Conservation (phyloP, 64 coral and sea anemone species). For the Porites lutea region DNA sequence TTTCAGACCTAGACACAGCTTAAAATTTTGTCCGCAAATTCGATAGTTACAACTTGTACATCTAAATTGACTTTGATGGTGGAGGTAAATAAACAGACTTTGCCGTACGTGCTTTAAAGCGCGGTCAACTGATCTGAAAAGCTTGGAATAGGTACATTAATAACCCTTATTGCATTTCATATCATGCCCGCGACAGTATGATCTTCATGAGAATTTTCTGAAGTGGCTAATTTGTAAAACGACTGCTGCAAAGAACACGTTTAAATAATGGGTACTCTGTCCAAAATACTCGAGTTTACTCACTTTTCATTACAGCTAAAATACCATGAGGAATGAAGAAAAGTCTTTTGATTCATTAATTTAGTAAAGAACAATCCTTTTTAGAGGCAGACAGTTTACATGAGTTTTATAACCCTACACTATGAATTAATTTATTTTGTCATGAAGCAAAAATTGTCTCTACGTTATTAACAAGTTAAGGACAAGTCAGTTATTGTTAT, state of each 20-base stretch:
- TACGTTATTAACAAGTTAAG: neutral
- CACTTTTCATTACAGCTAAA: neutral
- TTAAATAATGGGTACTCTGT: neutral
- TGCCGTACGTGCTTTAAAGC: neutral
- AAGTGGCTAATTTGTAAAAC: slow-evolving; percentile 20
- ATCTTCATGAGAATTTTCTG: neutral
- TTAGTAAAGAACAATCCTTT: neutral
- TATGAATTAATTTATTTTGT: neutral
- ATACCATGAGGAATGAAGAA: neutral
- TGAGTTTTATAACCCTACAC: no score
- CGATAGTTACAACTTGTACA: no score
- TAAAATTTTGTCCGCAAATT: no score
- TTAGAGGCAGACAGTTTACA: no score
- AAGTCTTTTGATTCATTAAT: neutral
- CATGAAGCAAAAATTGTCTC: slow-evolving; percentile 20
- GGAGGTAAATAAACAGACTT: no score
- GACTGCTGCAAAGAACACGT: neutral
- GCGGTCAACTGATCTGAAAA: neutral
- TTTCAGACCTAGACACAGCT: no score
- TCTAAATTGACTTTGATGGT: no score
- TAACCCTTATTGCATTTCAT: neutral
- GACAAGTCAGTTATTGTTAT: neutral
- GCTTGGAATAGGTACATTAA: neutral
- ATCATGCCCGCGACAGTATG: neutral
- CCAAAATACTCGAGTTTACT: neutral